Evolutionary conservation across 2,797 vertebrate species (phyloP), one percentile per base, ranked within the genome.

Genomic region (Artibeus jamaicensis): DNA sequence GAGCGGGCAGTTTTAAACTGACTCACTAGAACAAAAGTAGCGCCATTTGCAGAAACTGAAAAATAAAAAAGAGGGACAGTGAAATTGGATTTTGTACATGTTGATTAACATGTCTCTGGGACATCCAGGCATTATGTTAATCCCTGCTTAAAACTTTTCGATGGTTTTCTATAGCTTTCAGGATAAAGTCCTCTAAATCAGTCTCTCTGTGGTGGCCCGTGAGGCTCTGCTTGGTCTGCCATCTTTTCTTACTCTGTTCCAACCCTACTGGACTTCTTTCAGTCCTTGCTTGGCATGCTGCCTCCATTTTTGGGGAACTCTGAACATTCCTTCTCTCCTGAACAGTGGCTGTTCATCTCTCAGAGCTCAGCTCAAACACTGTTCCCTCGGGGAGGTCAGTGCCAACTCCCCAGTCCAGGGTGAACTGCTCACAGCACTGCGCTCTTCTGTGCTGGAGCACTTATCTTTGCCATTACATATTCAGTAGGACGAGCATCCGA

Each of bases 401-500:
- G 50, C 68, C 32, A 44, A 83, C 53, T 83, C 22, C 67, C 62
- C 24, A 53, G 19, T 46, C 53, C 74, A 86, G 29, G 34, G 37
- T 6, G 0, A 6, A 85, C 44, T 34, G 16, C 59, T 79, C 26
- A 50, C 21, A 85, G 29, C 18, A 85, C 67, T 10, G 6, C 9
- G 59, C 42, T 76, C 37, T 90, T 71, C 68, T 50, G 57, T 21
- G 77, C 37, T 26, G 32, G 32, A 74, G 71, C 29, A 18, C 26
- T 46, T 62, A 65, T 65, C 46, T 65, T 50, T 50, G 70, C 81
- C 78, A 88, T 68, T 50, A 96, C 7, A 15, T 70, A 78, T 81
- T 88, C 77, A 89, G 70, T 37, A 68, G 68, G 55, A 74, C 46
- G 44, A 92, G 86, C 82, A 93, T 48, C 77, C 85, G 44, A 89